Base-by-base conservation (phyloP, 2,797 vertebrate genomes). In the Percopsis omiscomaycus region DNA sequence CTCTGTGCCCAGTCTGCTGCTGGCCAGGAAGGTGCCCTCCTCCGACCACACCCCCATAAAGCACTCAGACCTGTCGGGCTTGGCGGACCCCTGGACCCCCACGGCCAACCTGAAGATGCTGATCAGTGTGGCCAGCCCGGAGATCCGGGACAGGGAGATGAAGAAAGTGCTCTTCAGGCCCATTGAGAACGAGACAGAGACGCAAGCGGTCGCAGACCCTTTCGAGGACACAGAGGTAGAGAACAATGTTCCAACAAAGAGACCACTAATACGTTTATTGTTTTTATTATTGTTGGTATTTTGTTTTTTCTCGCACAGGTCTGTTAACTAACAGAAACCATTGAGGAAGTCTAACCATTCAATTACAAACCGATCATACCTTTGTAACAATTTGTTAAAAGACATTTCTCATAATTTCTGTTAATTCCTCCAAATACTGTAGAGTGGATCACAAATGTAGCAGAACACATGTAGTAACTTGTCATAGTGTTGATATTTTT, bases 21-120 rank as follows among this genome's bases (percentile, higher is more conserved):
- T 89, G 0, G 91, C 84, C 81, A 90, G 92, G 70, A 95, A 89
- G 74, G 75, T 74, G 37, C 83, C 85, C 52, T 84, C 91, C 16
- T 90, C 94, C 0, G 95, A 96, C 82, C 83, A 90, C 77, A 98
- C 96, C 51, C 96, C 96, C 8, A 92, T 94, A 61, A 98, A 98
- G 81, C 90, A 84, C 2, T 3, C 69, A 0, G 94, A 94, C 64
- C 83, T 80, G 71, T 84, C 89, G 2, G 1, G 22, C 0, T 27
- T 61, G 46, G 6, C 46, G 0, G 96, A 98, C 58, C 95, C 96
- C 0, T 96, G 94, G 94, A 95, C 95, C 0, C 96, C 96, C 45
- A 98, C 95, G 0, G 92, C 95, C 73, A 98, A 98, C 71, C 90
- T 98, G 74, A 98, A 96, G 89, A 93, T 98, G 88, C 93, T 98